Conservation (phyloP, 2,797 vertebrate species). For the Lycodopsis pacificus region DNA sequence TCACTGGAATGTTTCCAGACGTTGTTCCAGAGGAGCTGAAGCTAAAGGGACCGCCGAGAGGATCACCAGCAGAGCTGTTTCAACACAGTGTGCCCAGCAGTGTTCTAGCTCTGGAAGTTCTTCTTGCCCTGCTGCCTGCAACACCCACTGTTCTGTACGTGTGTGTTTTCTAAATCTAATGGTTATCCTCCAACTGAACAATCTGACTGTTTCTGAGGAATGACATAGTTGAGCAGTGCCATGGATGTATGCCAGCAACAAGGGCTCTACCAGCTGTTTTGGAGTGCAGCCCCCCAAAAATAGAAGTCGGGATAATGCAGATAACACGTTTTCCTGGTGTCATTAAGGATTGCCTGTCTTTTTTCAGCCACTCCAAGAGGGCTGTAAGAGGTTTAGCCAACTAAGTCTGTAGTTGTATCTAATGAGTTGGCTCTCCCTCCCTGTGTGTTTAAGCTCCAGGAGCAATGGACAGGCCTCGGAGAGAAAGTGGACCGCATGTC, state of each 20-base stretch:
- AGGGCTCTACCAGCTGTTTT: slow-evolving; percentile 61
- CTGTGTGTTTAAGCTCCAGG: slow-evolving; percentile 81
- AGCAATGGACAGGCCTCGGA: slow-evolving; percentile 82
- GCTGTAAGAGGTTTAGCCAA: slow-evolving; percentile 69
- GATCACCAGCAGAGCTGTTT: slow-evolving; percentile 73
- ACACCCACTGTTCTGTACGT: slow-evolving; percentile 18
- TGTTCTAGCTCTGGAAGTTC: slow-evolving; percentile 11
- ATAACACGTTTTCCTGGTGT: slow-evolving; percentile 57
- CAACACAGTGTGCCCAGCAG: slow-evolving; percentile 65
- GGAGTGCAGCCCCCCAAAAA: slow-evolving; percentile 34
- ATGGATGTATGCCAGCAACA: slow-evolving; percentile 36
- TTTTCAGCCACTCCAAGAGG: slow-evolving; percentile 51
- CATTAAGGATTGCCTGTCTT: slow-evolving; percentile 59
- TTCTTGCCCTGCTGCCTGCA: slow-evolving; percentile 8
- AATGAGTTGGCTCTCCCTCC: slow-evolving; percentile 69
- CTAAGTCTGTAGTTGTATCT: slow-evolving; percentile 66
- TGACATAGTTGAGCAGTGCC: slow-evolving; percentile 35
- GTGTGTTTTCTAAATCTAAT: slow-evolving; percentile 24
- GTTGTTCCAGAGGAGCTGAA: neutral
- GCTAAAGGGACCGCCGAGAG: slow-evolving; percentile 67
- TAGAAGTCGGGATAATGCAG: slow-evolving; percentile 48
- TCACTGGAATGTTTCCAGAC: neutral
- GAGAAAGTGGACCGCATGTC: slow-evolving; percentile 77
- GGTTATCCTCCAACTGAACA: slow-evolving; percentile 35
- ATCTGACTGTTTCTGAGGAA: slow-evolving; percentile 42